Conservation (phyloP, 2,888 invertebrate species). For the Scotopteryx bipunctaria region DNA sequence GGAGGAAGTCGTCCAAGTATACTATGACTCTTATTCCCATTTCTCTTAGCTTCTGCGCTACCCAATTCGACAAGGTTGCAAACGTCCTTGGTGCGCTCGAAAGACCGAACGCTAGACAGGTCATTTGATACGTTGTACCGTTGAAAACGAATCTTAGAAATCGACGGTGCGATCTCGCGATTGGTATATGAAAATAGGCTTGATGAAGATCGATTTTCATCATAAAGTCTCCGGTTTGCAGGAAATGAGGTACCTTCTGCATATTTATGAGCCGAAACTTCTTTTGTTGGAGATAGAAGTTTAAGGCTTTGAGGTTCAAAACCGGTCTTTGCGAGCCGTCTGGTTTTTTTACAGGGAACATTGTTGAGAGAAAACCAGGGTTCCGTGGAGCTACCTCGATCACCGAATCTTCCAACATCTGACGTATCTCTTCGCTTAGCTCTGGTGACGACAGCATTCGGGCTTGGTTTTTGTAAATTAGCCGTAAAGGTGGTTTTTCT, state of each 20-base stretch:
- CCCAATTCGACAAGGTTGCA: conserved; percentile 2
- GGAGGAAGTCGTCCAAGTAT: conserved; percentile 21
- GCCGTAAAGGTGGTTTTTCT: neutral
- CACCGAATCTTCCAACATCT: neutral
- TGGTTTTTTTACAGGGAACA: neutral
- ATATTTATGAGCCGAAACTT: neutral
- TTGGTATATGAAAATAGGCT: neutral
- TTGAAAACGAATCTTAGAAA: conserved; percentile 1
- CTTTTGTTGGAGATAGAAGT: neutral
- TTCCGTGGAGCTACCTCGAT: neutral
- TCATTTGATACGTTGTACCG: neutral
- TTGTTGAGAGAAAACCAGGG: neutral
- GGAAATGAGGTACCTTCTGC: neutral
- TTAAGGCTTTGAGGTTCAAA: neutral
- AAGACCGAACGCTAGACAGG: neutral
- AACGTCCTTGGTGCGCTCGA: neutral
- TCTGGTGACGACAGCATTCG: neutral
- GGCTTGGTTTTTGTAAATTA: neutral
- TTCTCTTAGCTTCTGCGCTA: neutral
- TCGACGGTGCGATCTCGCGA: neutral
- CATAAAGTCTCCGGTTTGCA: too few species aligned
- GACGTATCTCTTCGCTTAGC: neutral
- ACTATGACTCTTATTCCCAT: conserved; percentile 1
- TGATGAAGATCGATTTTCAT: too few species aligned
- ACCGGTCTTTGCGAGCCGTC: conserved; percentile 1